Conservation (phyloP, 2,888 invertebrate species). For the Eremobia ochroleuca region DNA sequence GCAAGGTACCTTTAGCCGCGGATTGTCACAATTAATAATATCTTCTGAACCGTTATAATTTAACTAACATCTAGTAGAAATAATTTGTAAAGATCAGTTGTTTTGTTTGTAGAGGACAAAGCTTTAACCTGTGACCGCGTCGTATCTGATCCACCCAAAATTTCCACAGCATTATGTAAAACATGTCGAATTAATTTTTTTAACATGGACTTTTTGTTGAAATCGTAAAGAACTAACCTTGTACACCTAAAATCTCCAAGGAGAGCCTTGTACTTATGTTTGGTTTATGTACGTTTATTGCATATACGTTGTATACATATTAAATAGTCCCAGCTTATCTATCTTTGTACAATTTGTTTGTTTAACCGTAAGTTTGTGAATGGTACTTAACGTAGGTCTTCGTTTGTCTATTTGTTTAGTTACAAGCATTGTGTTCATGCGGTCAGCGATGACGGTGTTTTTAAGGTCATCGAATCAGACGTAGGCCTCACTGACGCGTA, state of each 20-base stretch:
- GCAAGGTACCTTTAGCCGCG: no score
- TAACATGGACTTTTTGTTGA: constrained; percentile 24
- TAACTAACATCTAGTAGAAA: no score
- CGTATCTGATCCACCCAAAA: constrained; percentile 48
- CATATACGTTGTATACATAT: constrained; percentile 49
- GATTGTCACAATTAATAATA: no score
- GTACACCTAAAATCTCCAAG: constrained; percentile 47
- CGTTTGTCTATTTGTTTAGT: constrained; percentile 48
- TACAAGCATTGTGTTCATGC: constrained; percentile 75
- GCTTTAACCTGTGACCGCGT: constrained; percentile 45
- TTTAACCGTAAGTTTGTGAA: constrained; percentile 44
- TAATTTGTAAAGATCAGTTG: no score
- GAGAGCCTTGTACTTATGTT: constrained; percentile 56
- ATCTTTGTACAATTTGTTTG: constrained; percentile 53
- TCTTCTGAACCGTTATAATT: no score
- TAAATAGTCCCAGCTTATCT: constrained; percentile 56
- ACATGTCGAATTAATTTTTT: constrained; percentile 31
- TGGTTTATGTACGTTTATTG: constrained; percentile 48
- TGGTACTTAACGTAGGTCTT: constrained; percentile 51
- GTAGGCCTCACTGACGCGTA: constrained; percentile 52
- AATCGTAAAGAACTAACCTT: constrained; percentile 59
- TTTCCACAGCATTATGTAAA: constrained; percentile 56
- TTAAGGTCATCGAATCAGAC: constrained; percentile 74
- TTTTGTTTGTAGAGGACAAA: constrained; percentile 23
- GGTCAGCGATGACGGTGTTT: constrained; percentile 81